Conservation (phyloP, 2,113 vertebrate genomes). For the Procapra przewalskii region DNA sequence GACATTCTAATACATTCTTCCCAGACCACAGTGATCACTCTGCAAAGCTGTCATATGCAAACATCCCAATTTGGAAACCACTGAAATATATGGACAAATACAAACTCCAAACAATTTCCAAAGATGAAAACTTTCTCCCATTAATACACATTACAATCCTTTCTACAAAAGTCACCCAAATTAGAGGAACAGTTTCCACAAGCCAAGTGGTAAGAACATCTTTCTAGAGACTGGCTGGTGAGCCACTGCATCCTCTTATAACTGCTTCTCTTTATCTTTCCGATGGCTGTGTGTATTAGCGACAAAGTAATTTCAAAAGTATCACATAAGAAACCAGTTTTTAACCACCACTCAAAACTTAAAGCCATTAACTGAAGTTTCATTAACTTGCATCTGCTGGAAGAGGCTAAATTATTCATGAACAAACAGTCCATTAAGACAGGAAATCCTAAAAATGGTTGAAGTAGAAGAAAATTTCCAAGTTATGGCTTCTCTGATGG, state of each 20-base stretch:
- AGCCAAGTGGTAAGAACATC: neutral
- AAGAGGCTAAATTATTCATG: constrained; percentile 69
- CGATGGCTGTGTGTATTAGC: neutral
- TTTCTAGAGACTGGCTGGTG: neutral
- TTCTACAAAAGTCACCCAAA: neutral
- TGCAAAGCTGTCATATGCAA: neutral
- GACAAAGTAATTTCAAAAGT: constrained; percentile 23
- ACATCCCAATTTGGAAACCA: neutral
- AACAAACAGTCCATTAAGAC: constrained; percentile 34
- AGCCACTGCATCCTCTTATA: neutral
- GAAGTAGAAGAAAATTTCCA: neutral
- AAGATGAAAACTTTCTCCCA: neutral
- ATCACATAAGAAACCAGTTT: constrained; percentile 17
- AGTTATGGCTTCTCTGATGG: neutral
- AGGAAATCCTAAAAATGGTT: constrained; percentile 37
- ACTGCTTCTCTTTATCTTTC: neutral
- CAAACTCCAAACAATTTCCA: neutral
- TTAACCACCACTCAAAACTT: constrained; percentile 43
- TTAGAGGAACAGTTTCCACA: neutral
- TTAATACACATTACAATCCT: neutral
- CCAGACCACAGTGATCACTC: neutral
- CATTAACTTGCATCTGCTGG: constrained; percentile 37
- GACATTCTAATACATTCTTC: neutral
- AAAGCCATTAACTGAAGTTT: constrained; percentile 50
- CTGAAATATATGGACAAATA: neutral